Conservation (phyloP, 1,140 invertebrate species). For the Aradophagus sp. region DNA sequence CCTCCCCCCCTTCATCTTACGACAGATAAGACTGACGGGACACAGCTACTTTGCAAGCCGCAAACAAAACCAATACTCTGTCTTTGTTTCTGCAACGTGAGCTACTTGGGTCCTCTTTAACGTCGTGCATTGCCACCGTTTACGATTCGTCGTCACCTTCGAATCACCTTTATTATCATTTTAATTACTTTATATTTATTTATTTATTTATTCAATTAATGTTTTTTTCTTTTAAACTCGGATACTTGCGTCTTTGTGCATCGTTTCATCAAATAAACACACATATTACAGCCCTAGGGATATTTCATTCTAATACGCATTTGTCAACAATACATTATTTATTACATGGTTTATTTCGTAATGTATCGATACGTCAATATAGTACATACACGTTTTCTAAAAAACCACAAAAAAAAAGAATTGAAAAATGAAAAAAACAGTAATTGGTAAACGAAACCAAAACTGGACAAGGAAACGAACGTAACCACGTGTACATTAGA, state of each 20-base stretch:
- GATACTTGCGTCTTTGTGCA: slow-evolving; percentile 47
- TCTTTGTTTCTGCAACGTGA: slow-evolving; percentile 14
- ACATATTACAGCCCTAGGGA: slow-evolving; percentile 54
- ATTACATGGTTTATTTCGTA: slow-evolving; percentile 49
- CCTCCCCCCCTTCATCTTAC: slow-evolving; percentile 25
- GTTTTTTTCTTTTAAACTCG: slow-evolving; percentile 4
- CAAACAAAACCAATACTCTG: slow-evolving; percentile 55
- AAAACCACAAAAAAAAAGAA: slow-evolving; percentile 9
- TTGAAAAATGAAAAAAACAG: neutral
- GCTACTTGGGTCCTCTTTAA: slow-evolving; percentile 22
- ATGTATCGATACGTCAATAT: slow-evolving; percentile 51
- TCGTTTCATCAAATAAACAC: slow-evolving; percentile 52
- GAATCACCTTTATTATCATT: too few relatives aligned
- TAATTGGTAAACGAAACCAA: slow-evolving; percentile 12
- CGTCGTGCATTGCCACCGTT: slow-evolving; percentile 4
- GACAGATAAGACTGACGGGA: slow-evolving; percentile 50
- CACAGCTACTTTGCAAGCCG: slow-evolving; percentile 52
- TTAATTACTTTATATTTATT: too few relatives aligned
- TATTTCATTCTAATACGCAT: slow-evolving; percentile 55
- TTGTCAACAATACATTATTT: slow-evolving; percentile 55
- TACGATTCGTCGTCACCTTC: neutral
- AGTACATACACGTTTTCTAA: slow-evolving; percentile 46
- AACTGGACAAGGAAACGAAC: neutral
- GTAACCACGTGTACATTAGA: slow-evolving; percentile 32
- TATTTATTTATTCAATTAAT: too few relatives aligned